phyloP scores from a whole-genome alignment of 35 echinoderm and acorn worm species.

The Apostichopus parvimensis region DNA sequence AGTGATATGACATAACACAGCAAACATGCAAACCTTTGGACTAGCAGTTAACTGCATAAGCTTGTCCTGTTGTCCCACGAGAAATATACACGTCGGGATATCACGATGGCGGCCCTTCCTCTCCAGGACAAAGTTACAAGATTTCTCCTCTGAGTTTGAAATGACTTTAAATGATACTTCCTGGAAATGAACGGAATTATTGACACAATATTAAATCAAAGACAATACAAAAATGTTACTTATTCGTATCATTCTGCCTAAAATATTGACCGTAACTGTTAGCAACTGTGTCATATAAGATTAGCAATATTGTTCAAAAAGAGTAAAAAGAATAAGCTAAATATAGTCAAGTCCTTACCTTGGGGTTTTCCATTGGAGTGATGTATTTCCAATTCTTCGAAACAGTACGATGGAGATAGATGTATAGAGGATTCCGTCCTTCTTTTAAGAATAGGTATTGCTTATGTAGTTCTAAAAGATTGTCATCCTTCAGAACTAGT shows the following conservation, averaged over 20 bases:
- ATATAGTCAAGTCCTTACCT: neutral
- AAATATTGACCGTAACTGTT: no score
- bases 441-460: neutral
- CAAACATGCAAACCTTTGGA: neutral
- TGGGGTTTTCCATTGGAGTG: neutral
- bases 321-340: neutral
- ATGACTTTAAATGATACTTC: neutral
- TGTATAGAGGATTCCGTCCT: neutral
- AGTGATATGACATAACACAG: no score
- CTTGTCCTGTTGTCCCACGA: neutral
- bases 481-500: neutral
- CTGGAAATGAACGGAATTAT: neutral
- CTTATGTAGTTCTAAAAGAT: neutral
- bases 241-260: no score
- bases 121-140: neutral
- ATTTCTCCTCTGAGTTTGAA: neutral
- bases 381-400: neutral
- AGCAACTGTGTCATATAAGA: no score
- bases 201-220: no score
- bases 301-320: neutral
- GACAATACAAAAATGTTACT: no score
- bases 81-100: neutral
- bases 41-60: neutral
- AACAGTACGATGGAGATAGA: neutral
- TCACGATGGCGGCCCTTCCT: neutral